Base-by-base conservation (phyloP, 2,113 vertebrate genomes). In the Calypte anna region DNA sequence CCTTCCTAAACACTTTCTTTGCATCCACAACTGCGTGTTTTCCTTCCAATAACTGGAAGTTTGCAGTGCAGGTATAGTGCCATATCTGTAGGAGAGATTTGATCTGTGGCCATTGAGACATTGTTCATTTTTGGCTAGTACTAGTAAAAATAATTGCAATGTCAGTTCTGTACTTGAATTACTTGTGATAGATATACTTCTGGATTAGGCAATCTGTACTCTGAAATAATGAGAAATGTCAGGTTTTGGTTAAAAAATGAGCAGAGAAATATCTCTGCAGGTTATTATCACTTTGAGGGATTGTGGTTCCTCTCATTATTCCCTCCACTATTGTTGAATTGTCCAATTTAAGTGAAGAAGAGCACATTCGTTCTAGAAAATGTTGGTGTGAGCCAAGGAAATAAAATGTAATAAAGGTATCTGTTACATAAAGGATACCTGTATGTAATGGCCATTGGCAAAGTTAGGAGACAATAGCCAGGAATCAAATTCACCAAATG, bases 211-310 rank as follows among this genome's bases (percentile, higher is more conserved):
- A 93, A 80, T 78, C 50, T 93, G 73, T 82, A 38, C 86, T 95
- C 12, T 20, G 83, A 93, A 96, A 93, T 96, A 92, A 96, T 79
- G 88, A 96, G 96, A 96, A 91, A 94, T 96, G 95, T 95, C 96
- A 95, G 80, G 69, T 76, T 96, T 96, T 93, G 86, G 90, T 84
- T 97, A 88, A 97, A 96, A 97, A 95, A 96, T 91, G 91, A 91
- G 76, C 70, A 82, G 88, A 76, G 83, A 94, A 96, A 96, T 91
- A 96, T 94, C 94, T 96, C 94, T 94, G 90, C 90, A 79, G 88
- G 95, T 96, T 96, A 96, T 95, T 93, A 93, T 96, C 92, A 93
- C 76, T 96, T 95, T 96, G 94, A 97, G 62, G 82, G 66, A 97
- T 96, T 93, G 82, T 82, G 82, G 58, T 84, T 93, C 73, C 50